phyloP scores from a whole-genome alignment of 2,888 invertebrate species.

The Rhagonycha lutea region DNA sequence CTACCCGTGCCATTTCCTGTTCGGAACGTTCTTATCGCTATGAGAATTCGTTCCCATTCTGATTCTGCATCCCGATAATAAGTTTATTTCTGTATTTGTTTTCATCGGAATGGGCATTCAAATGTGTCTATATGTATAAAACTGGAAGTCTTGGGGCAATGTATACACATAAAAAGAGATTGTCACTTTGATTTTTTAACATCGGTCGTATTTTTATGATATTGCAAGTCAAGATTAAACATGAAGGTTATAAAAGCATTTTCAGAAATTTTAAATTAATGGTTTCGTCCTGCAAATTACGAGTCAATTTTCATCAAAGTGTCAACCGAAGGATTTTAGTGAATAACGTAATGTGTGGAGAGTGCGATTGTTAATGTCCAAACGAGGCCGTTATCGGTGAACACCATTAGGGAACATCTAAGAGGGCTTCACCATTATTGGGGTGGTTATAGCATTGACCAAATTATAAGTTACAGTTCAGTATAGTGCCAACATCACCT shows the following conservation, averaged over 20 bases:
- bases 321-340: slow-evolving; percentile 13
- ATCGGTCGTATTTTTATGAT: background rate
- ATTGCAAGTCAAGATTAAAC: background rate
- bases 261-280: background rate
- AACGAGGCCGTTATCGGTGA: slow-evolving; percentile 38
- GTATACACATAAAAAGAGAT: background rate
- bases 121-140: slow-evolving; percentile 3
- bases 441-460: slow-evolving; percentile 45
- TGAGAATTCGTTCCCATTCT: slow-evolving; percentile 31
- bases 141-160: background rate
- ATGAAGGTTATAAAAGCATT: background rate
- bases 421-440: slow-evolving; percentile 39
- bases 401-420: slow-evolving; percentile 47
- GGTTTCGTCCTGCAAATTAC: background rate
- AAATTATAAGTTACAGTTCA: slow-evolving; percentile 52
- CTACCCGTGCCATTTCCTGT: slow-evolving; percentile 43
- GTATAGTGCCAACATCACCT: slow-evolving; percentile 45
- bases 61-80: slow-evolving; percentile 38
- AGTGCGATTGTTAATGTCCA: slow-evolving; percentile 36
- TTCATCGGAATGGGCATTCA: slow-evolving; percentile 13
- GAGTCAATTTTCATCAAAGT: slow-evolving; percentile 23
- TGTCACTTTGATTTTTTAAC: background rate
- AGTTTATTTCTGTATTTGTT: slow-evolving; percentile 32
- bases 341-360: slow-evolving; percentile 21
- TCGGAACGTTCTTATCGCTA: slow-evolving; percentile 39